Conservation (phyloP, 2,888 invertebrate genomes). For the Cephus rjabovi region DNA sequence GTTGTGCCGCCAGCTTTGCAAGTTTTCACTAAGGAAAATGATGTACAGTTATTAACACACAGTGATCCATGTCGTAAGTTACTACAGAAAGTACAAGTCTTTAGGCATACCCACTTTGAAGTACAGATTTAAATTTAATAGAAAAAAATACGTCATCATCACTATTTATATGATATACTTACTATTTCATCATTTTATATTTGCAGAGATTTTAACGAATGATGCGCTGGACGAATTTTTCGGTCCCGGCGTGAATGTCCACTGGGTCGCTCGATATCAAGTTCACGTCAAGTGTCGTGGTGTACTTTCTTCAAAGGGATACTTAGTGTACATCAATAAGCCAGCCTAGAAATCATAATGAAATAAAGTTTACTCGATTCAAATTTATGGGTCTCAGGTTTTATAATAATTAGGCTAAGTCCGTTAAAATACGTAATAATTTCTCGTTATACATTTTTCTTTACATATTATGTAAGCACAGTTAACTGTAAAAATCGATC, state of each 20-base stretch:
- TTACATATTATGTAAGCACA: not conserved
- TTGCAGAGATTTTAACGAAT: constrained; percentile 71
- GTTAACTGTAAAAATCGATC: not conserved
- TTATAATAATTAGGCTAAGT: not conserved
- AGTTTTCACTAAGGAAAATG: constrained; percentile 89
- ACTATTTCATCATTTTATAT: constrained; percentile 18
- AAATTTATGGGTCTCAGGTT: not conserved
- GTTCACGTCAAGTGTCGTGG: constrained; percentile 92
- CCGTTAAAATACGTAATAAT: not conserved
- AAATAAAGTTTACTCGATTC: not conserved
- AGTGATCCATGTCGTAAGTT: constrained; percentile 88
- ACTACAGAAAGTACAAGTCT: constrained; percentile 7
- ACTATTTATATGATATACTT: constrained; percentile 10
- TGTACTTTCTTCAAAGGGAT: constrained; percentile 91
- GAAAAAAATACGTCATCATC: constrained; percentile 11
- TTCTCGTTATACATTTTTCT: not conserved
- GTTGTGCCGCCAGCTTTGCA: constrained; percentile 92
- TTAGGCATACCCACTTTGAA: constrained; percentile 10
- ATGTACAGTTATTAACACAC: constrained; percentile 94
- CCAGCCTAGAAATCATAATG: not conserved
- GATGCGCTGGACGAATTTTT: constrained; percentile 73
- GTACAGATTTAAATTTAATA: constrained; percentile 10
- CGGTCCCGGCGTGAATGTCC: constrained; percentile 62
- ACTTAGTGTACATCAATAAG: constrained; percentile 71
- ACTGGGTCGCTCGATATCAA: constrained; percentile 89